Base-by-base conservation (phyloP, 2,797 vertebrate genomes). In the Columba guinea region DNA sequence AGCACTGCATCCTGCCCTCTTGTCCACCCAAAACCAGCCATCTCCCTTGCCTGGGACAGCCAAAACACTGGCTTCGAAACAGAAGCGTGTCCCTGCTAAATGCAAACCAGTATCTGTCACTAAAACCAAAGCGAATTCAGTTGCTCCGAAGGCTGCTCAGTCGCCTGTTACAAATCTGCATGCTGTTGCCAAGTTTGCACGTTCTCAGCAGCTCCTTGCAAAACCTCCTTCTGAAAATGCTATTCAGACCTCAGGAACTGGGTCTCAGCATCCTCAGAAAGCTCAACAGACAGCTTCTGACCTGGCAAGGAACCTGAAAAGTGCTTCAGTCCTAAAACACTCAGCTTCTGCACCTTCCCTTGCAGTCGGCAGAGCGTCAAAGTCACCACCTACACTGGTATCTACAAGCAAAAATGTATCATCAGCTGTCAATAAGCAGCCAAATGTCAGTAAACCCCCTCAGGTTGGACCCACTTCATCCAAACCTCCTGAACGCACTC, bases 61-160 rank as follows among this genome's bases (percentile, higher is more conserved):
- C 12, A 87, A 93, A 84, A 80, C 28, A 0, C 64, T 11, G 22
- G 22, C 62, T 80, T 85, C 86, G 12, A 97, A 97, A 28, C 95
- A 97, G 70, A 96, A 58, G n/a, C 27, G 5, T 35, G 19, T 65
- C 37, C 59, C 96, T 63, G 22, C 93, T 67, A 96, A 95, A 53
- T 74, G 81, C 56, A 95, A 89, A 44, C 39, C 71, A n/a, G 28
- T 26, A 6, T 58, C 94, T 91, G 81, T 46, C 32, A 51, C 84
- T 32, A 77, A 85, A 88, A 37, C 65, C 85, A 95, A 96, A 85
- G 63, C 1, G 1, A 85, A 69, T 70, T 56, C 73, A 2, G 49
- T 74, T 10, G 27, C 76, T 91, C 75, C 52, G 5, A 98, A 98
- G 90, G 97, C 95, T 84, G 97, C 96, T 59, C 98, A 84, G 87